Evolutionary conservation across 2,113 vertebrate species (phyloP).

Genomic region (Sorex fumeus): DNA sequence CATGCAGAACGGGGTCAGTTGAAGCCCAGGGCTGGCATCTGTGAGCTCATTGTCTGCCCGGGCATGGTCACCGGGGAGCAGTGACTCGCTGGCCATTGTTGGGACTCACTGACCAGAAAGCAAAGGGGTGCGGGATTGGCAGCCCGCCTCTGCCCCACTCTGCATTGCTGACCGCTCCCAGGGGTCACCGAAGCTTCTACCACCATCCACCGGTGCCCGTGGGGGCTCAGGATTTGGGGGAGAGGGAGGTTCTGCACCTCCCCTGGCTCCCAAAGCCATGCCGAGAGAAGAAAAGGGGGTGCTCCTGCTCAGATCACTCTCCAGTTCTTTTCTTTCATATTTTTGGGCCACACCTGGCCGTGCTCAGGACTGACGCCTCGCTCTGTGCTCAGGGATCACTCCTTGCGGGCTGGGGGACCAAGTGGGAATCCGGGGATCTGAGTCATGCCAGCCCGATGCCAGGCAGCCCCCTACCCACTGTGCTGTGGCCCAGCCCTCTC

Average conservation of each 20-base stretch:
- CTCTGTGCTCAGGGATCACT: no score
- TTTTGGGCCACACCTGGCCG: no score
- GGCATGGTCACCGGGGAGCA: neutral
- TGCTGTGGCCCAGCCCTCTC: no score
- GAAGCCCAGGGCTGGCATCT: slow-evolving; percentile 21
- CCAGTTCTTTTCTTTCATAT: neutral
- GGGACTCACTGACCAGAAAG: slow-evolving; percentile 74
- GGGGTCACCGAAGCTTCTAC: slow-evolving; percentile 54
- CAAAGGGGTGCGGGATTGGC: neutral
- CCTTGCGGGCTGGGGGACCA: no score
- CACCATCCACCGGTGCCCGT: neutral
- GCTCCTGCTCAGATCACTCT: neutral
- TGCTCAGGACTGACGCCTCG: no score
- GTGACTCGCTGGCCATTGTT: slow-evolving; percentile 48
- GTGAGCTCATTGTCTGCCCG: slow-evolving; percentile 58
- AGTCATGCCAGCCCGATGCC: no score
- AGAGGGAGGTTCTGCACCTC: neutral
- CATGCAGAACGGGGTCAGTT: slow-evolving; percentile 61
- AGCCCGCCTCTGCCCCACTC: neutral
- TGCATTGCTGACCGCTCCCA: slow-evolving; percentile 46
- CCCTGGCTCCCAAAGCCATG: neutral
- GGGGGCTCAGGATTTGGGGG: neutral
- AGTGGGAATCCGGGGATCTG: no score
- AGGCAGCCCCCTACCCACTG: no score
- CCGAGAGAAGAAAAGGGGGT: neutral